A percentile compares a stretch with the other conserved stretches of the same genome.
Conservation (phyloP, 1,140 invertebrate species). For the Papilio machaon region DNA sequence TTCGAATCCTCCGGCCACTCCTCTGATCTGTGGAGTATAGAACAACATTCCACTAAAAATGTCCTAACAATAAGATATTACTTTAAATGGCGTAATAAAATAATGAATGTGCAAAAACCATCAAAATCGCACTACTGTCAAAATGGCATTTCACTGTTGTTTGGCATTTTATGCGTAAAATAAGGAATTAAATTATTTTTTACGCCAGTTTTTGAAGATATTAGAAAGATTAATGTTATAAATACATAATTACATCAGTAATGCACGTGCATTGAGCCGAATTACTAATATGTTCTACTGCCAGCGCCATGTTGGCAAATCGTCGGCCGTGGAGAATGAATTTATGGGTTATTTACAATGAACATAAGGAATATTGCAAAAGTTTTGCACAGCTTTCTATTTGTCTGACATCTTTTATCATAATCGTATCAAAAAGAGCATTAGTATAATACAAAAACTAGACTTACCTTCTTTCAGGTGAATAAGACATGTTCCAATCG, state of each 20-base stretch:
- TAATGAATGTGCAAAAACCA: conserved; percentile 61
- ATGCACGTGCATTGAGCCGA: conserved; percentile 76
- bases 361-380: conserved; percentile 28
- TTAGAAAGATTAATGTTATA: conserved; percentile 20
- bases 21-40: conserved; percentile 83
- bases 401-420: conserved; percentile 39
- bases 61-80: conserved; percentile 11
- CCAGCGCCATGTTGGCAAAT: conserved; percentile 88
- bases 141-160: conserved; percentile 54
- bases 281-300: conserved; percentile 71
- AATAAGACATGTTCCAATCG: conserved; percentile 89
- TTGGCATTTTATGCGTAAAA: conserved; percentile 24
- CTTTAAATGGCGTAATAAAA: conserved; percentile 34
- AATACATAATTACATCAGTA: conserved; percentile 43
- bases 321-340: conserved; percentile 70
- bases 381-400: conserved; percentile 17
- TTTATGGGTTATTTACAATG: conserved; percentile 44
- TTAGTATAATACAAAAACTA: conserved; percentile 64
- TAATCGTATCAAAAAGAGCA: conserved; percentile 49
- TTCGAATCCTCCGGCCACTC: conserved; percentile 88
- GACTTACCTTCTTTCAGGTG: conserved; percentile 88
- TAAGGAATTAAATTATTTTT: neutral
- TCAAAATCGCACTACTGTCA: conserved; percentile 56
- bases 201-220: conserved; percentile 21
- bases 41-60: conserved; percentile 10